Conservation (phyloP, 1,140 invertebrate genomes). For the Glossosoma conforme region DNA sequence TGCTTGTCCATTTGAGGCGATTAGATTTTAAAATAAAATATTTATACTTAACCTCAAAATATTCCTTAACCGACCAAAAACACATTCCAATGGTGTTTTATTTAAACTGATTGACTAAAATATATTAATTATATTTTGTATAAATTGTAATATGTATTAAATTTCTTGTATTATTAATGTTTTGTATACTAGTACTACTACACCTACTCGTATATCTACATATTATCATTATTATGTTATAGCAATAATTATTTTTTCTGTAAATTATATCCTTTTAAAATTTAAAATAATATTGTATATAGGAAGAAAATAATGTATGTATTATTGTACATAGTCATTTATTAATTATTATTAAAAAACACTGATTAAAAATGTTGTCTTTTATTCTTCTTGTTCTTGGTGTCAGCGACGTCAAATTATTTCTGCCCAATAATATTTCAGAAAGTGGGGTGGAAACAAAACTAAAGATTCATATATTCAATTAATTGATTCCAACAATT, state of each 20-base stretch:
- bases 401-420: no score
- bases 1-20: no score
- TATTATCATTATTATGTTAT: conserved; percentile 8
- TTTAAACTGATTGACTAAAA: no score
- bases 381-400: no score
- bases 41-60: no score
- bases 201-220: no score
- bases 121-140: conserved; percentile 6
- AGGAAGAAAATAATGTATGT: conserved; percentile 9
- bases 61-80: no score
- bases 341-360: conserved; percentile 15
- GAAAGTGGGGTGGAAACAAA: no score
- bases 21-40: no score
- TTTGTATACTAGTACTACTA: conserved; percentile 4
- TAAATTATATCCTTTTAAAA: conserved; percentile 6
- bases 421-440: no score
- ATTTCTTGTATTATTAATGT: not conserved
- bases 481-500: no score
- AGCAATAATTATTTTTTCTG: conserved; percentile 7
- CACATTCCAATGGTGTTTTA: conserved; percentile 8
- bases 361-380: not conserved
- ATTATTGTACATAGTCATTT: conserved; percentile 22
- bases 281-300: conserved; percentile 12
- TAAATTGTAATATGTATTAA: conserved; percentile 14
- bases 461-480: no score